Evolutionary conservation across 2,113 vertebrate species (phyloP).

Genomic region (Ranitomeya imitator): DNA sequence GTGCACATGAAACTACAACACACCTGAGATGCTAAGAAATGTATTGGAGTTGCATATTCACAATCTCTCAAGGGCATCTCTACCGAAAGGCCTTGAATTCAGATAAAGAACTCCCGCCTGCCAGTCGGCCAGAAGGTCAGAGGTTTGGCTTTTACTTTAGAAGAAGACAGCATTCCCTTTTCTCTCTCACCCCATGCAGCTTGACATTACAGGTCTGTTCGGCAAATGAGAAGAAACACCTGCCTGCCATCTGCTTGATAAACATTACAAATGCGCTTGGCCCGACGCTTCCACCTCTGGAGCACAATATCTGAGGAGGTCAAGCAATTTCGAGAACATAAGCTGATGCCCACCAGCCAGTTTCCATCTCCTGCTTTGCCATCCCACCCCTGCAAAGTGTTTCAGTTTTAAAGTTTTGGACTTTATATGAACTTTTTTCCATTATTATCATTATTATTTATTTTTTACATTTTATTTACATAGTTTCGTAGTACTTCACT

Average conservation of each 20-base stretch:
- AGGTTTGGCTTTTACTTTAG: conserved; percentile 26
- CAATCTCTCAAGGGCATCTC: conserved; percentile 50
- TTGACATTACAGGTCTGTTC: conserved; percentile 63
- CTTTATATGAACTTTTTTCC: background rate
- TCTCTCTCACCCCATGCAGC: conserved; percentile 63
- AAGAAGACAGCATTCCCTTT: conserved; percentile 55
- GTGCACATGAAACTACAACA: conserved; percentile 42
- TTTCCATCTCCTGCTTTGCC: background rate
- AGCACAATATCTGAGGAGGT: conserved; percentile 67
- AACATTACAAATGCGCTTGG: conserved; percentile 76
- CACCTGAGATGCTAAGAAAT: conserved; percentile 41
- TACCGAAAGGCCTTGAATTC: conserved; percentile 31
- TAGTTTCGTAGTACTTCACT: background rate
- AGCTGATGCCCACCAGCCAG: background rate
- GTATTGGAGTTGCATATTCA: conserved; percentile 50
- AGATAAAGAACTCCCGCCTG: conserved; percentile 24
- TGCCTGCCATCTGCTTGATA: conserved; percentile 76
- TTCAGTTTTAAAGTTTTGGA: background rate
- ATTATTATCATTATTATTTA: background rate
- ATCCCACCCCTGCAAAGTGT: background rate
- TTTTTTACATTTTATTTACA: background rate
- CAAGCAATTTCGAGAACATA: conserved; percentile 24
- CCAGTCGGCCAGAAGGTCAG: conserved; percentile 53
- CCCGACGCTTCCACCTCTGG: conserved; percentile 62
- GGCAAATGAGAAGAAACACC: conserved; percentile 68